Percentiles rank a stretch among this genome's conserved stretches.
These are phyloP conservation scores for Antennarius maculatus DNA, from an alignment of 2,797 vertebrate species.

Conservation along the genomic window DNA sequence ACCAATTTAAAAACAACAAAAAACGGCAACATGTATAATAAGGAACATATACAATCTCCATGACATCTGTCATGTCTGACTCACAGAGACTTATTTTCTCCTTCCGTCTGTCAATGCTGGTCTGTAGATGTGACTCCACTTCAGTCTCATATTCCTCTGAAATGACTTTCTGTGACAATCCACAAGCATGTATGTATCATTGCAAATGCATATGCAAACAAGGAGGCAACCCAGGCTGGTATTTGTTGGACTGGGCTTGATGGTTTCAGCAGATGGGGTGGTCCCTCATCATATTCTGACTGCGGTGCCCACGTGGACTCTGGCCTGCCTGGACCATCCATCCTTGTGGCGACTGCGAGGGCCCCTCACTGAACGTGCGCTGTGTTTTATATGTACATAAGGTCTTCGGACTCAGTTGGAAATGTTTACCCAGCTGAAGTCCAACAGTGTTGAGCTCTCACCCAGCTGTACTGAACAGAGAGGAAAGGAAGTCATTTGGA, in stretches of 20 bases:
- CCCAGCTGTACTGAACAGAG: conserved; percentile 58
- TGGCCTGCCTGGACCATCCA: conserved; percentile 70
- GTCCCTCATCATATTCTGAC: conserved; percentile 62
- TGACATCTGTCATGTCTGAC: conserved; percentile 29
- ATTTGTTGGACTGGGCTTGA: conserved; percentile 29
- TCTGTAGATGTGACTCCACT: conserved; percentile 57
- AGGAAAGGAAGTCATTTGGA: conserved; percentile 64
- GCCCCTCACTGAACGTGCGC: conserved; percentile 61
- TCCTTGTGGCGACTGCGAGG: conserved; percentile 51
- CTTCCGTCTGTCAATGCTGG: conserved; percentile 19
- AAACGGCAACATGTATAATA: background rate
- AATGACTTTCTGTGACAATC: conserved; percentile 40
- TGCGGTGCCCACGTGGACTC: conserved; percentile 72
- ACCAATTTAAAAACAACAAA: background rate
- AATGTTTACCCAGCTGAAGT: conserved; percentile 86
- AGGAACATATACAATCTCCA: conserved; percentile 36
- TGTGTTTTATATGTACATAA: conserved; percentile 77
- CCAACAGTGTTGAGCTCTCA: conserved; percentile 69
- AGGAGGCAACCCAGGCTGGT: conserved; percentile 1
- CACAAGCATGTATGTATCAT: conserved; percentile 10
- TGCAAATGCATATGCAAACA: background rate
- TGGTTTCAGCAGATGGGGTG: conserved; percentile 51
- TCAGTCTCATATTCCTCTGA: conserved; percentile 53
- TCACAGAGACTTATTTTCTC: conserved; percentile 48
- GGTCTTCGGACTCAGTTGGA: conserved; percentile 77